Percentiles rank a stretch among this genome's conserved stretches.
phyloP scores from a whole-genome alignment of 2,888 invertebrate genomes.

The Himalopsyche japonica region DNA sequence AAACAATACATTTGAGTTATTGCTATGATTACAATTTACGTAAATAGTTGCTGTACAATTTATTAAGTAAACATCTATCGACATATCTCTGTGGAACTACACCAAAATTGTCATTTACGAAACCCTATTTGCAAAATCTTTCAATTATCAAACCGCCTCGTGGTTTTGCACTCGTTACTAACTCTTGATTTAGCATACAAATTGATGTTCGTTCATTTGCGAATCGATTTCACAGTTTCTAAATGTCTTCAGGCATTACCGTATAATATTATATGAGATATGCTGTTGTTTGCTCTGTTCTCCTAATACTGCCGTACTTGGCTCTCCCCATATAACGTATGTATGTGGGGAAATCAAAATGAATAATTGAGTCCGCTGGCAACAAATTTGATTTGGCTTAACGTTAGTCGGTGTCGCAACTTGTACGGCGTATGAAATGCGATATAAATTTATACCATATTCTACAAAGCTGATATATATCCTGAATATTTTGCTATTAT shows the following conservation, averaged over 20 bases:
- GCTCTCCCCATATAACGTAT: background rate
- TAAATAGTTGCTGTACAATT: no score
- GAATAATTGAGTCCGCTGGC: constrained; percentile 34
- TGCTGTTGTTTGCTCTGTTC: background rate
- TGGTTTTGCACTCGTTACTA: background rate
- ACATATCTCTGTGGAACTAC: no score
- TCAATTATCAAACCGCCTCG: background rate
- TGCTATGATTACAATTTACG: no score
- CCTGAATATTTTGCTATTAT: no score
- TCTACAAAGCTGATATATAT: no score
- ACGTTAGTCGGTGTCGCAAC: background rate
- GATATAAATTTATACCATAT: no score
- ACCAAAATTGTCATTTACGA: no score
- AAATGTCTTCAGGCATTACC: background rate
- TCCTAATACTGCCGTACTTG: background rate
- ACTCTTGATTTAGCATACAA: background rate
- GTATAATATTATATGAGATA: background rate
- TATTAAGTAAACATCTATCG: no score
- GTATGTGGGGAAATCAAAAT: constrained; percentile 33
- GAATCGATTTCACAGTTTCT: background rate
- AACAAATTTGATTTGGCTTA: constrained; percentile 30
- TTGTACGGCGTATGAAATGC: no score
- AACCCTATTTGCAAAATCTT: background rate
- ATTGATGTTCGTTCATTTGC: background rate
- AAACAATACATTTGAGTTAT: no score